Evolutionary conservation across 2,113 vertebrate genomes (phyloP).

Genomic region (Carassius auratus): DNA sequence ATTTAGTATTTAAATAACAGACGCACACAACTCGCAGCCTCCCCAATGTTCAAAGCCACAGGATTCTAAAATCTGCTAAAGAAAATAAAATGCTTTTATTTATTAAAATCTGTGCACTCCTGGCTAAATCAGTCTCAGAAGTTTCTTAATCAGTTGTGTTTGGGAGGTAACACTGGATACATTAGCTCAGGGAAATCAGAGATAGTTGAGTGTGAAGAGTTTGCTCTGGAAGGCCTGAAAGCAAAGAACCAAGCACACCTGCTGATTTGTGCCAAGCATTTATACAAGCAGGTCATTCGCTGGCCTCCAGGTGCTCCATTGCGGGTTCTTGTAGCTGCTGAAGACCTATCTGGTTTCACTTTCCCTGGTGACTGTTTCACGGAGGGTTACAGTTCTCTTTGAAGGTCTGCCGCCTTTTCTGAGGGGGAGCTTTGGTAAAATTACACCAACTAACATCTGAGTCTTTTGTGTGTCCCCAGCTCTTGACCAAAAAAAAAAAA

Average conservation of each 20-base stretch:
- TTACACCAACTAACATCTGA: conserved; percentile 39
- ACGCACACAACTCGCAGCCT: background rate
- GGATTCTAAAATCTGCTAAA: background rate
- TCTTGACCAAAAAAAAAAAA: background rate
- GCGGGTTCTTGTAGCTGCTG: background rate
- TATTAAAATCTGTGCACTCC: background rate
- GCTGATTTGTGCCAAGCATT: background rate
- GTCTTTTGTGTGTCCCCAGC: conserved; percentile 42
- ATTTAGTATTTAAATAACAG: background rate
- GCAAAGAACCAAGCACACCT: background rate
- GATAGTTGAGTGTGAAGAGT: background rate
- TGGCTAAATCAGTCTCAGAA: background rate
- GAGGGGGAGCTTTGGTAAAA: conserved; percentile 49
- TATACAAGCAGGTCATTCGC: background rate
- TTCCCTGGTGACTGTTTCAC: conserved; percentile 34
- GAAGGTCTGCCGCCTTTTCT: conserved; percentile 36
- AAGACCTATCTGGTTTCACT: conserved; percentile 48
- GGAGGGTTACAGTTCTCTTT: conserved; percentile 38
- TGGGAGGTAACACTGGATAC: background rate
- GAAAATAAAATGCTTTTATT: background rate
- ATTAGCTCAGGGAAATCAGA: background rate
- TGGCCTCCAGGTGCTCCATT: conserved; percentile 22
- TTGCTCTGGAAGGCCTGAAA: background rate
- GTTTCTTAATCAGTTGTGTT: too few species aligned
- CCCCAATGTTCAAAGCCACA: background rate